These are phyloP conservation scores for Pelosia muscerda DNA, from an alignment of 2,888 invertebrate genomes.

Conservation along the genomic window DNA sequence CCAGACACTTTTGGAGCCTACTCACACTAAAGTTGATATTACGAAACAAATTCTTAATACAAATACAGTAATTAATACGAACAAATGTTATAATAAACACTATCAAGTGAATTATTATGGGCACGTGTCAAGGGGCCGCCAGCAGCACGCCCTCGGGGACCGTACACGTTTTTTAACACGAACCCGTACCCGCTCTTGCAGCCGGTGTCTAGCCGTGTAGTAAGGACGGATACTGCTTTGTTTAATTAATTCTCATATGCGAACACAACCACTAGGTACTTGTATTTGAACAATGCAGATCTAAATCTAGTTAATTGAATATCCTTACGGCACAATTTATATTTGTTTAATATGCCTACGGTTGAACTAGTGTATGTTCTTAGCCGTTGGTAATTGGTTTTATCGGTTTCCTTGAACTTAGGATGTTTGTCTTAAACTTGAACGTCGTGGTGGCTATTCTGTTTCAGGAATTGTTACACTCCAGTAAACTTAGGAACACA, in stretches of 20 bases:
- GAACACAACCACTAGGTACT: neutral
- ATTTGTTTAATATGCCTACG: constrained; percentile 46
- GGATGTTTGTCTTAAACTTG: constrained; percentile 54
- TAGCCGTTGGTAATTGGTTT: constrained; percentile 55
- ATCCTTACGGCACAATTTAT: constrained; percentile 43
- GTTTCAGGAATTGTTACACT: constrained; percentile 54
- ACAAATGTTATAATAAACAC: constrained; percentile 66
- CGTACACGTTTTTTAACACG: constrained; percentile 40
- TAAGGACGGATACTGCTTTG: constrained; percentile 38
- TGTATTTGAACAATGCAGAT: neutral
- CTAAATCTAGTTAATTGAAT: constrained; percentile 45
- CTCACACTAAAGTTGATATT: too few relatives aligned
- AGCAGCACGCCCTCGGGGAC: constrained; percentile 55
- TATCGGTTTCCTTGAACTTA: constrained; percentile 56
- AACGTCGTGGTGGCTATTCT: constrained; percentile 47
- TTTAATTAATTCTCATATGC: constrained; percentile 65
- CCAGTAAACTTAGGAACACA: constrained; percentile 55
- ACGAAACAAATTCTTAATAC: neutral
- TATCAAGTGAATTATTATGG: constrained; percentile 71
- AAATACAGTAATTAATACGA: constrained; percentile 52
- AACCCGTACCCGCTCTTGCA: constrained; percentile 32
- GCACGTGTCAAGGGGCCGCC: constrained; percentile 72
- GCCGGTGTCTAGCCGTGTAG: constrained; percentile 12
- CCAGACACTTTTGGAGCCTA: too few relatives aligned
- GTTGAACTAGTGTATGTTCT: constrained; percentile 31